phyloP scores from a whole-genome alignment of 2,888 invertebrate genomes.

The Sycophila texana region DNA sequence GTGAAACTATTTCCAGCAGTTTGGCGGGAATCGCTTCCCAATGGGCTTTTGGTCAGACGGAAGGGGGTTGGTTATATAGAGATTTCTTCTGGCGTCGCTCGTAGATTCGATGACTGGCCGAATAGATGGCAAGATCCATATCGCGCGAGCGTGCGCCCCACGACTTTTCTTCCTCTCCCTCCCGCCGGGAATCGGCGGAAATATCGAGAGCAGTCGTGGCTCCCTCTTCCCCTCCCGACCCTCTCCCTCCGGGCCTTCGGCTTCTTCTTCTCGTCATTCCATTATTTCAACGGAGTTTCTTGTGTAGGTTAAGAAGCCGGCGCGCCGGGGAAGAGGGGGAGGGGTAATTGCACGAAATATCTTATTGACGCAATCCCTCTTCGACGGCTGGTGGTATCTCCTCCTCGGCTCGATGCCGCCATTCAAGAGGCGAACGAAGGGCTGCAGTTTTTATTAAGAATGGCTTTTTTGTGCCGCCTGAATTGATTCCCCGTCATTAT shows the following conservation, averaged over 20 bases:
- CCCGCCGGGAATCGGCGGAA: constrained; percentile 3
- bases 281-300: constrained; percentile 50
- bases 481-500: constrained; percentile 45
- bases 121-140: constrained; percentile 57
- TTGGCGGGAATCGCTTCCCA: constrained; percentile 51
- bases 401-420: not conserved
- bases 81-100: constrained; percentile 54
- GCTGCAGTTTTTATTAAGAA: constrained; percentile 36
- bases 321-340: not conserved
- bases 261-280: constrained; percentile 23
- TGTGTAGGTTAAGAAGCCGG: constrained; percentile 49
- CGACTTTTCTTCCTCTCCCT: not conserved
- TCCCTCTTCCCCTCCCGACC: not conserved
- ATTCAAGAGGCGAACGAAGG: constrained; percentile 3
- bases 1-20: constrained; percentile 51
- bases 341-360: constrained; percentile 54
- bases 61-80: constrained; percentile 18
- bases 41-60: constrained; percentile 44
- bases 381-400: constrained; percentile 20
- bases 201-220: constrained; percentile 14
- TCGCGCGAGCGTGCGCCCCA: constrained; percentile 37
- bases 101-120: constrained; percentile 56
- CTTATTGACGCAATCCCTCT: constrained; percentile 51
- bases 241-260: no score
- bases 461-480: constrained; percentile 15